A percentile compares a stretch with the other conserved stretches of the same genome.
phyloP scores from a whole-genome alignment of 2,797 vertebrate genomes.

The Columba guinea region DNA sequence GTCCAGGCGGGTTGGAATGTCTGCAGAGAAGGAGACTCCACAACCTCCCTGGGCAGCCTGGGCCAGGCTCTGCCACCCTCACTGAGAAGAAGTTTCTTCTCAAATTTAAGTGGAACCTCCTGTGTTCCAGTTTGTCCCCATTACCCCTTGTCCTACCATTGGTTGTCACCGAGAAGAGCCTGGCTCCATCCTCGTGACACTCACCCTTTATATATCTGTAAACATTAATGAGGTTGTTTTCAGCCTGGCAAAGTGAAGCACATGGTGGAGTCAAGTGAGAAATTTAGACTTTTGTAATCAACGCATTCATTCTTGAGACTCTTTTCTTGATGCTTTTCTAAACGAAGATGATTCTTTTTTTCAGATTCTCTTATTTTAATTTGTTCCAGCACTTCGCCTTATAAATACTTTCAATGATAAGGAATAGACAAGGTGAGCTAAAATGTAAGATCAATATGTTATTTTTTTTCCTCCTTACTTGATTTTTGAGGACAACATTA shows the following conservation, averaged over 20 bases:
- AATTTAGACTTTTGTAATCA: neutral
- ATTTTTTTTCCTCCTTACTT: neutral
- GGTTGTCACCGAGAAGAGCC: too few species aligned
- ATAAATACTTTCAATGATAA: neutral
- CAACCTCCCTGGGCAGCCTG: too few species aligned
- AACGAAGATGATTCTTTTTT: neutral
- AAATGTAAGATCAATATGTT: neutral
- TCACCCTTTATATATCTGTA: too few species aligned
- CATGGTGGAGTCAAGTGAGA: accelerated
- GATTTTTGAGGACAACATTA: neutral
- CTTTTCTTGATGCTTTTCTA: neutral
- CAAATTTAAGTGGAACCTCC: too few species aligned
- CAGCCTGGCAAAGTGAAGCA: neutral
- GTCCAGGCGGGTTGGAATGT: too few species aligned
- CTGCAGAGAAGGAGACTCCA: too few species aligned
- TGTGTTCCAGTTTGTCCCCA: too few species aligned
- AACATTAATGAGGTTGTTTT: neutral
- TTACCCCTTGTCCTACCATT: too few species aligned
- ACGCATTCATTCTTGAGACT: neutral
- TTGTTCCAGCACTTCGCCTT: neutral
- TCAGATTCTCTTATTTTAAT: neutral
- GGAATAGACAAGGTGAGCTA: neutral
- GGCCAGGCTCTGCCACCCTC: too few species aligned
- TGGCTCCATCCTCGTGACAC: too few species aligned
- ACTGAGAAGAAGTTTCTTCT: too few species aligned